Conservation (phyloP, 2,797 vertebrate genomes). For the Sylvia borin region DNA sequence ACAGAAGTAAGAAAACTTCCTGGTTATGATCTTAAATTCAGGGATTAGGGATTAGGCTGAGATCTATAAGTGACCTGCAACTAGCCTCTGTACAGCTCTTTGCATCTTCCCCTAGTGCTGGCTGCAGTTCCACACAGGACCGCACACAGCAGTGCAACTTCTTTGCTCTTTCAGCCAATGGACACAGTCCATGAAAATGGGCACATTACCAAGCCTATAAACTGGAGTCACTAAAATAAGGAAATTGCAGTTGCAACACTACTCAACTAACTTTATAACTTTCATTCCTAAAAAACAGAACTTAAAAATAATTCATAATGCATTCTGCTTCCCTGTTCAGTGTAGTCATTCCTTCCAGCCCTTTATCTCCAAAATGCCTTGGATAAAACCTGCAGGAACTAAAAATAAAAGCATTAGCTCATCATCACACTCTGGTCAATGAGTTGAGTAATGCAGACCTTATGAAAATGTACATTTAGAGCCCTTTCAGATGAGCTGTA, state of each 20-base stretch:
- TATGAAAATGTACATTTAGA: slow-evolving; percentile 54
- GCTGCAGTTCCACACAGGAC: not conserved
- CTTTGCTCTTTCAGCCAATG: not conserved
- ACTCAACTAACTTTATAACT: not conserved
- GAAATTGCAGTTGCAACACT: not conserved
- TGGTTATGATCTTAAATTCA: not conserved
- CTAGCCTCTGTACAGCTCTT: not conserved
- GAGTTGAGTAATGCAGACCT: slow-evolving; percentile 66
- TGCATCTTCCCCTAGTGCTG: not conserved
- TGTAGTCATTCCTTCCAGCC: slow-evolving; percentile 14
- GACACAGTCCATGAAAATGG: not conserved
- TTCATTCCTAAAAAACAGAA: slow-evolving; percentile 23
- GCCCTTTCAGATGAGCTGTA: slow-evolving; percentile 56
- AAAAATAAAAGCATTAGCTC: slow-evolving; percentile 63
- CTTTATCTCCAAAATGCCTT: slow-evolving; percentile 35
- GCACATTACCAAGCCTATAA: not conserved
- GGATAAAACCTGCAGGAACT: slow-evolving; percentile 30
- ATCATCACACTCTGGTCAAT: slow-evolving; percentile 62
- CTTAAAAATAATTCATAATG: slow-evolving; percentile 15
- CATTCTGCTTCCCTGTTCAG: not conserved
- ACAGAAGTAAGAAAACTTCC: not conserved
- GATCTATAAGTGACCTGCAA: not conserved
- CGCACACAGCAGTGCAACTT: not conserved
- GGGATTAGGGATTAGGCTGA: not conserved
- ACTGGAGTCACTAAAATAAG: not conserved